Percentiles rank a stretch among this genome's conserved stretches.
phyloP scores from a whole-genome alignment of 2,797 vertebrate species.

The Lithobates sylvaticus region DNA sequence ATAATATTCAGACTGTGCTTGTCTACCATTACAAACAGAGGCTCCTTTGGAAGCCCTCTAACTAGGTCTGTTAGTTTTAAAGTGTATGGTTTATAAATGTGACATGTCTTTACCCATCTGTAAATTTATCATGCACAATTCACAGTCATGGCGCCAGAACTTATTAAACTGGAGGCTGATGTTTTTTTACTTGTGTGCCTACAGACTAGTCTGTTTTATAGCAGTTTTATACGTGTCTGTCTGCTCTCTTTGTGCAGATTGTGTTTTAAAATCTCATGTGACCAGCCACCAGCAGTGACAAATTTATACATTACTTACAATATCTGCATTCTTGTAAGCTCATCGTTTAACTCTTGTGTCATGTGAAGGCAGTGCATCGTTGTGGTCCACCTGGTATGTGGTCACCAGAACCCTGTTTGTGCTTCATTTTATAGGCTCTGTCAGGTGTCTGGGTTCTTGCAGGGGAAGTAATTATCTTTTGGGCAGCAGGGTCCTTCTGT shows the following conservation, averaged over 20 bases:
- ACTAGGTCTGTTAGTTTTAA: neutral
- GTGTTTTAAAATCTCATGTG: conserved; percentile 25
- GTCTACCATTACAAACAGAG: neutral
- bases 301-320: conserved; percentile 19
- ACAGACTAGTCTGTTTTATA: conserved; percentile 1
- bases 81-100: conserved; percentile 3
- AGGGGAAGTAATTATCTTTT: conserved; percentile 58
- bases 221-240: neutral
- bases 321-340: neutral
- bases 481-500: conserved; percentile 57
- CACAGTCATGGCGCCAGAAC: conserved; percentile 5
- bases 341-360: neutral
- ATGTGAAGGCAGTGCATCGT: neutral
- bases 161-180: neutral
- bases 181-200: neutral
- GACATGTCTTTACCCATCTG: neutral
- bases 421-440: conserved; percentile 43
- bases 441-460: conserved; percentile 36
- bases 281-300: neutral
- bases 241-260: neutral
- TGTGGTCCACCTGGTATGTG: neutral
- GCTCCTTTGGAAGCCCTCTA: neutral
- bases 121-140: neutral
- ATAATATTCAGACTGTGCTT: neutral
- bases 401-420: conserved; percentile 1